Base-by-base conservation (phyloP, 92 coral and sea anemone genomes). In the Heliopora coerulea region DNA sequence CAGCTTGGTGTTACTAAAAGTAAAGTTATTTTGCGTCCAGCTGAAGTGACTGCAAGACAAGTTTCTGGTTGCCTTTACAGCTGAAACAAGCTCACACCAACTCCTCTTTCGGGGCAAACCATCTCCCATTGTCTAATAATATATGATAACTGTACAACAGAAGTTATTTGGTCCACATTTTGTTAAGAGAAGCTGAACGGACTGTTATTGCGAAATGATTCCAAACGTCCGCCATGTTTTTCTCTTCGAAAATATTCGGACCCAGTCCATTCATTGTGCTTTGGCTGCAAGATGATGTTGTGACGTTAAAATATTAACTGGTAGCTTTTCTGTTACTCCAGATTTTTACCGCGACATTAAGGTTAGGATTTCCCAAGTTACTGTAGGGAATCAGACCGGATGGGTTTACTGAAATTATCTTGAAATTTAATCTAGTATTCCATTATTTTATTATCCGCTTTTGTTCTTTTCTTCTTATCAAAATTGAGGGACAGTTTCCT, bases 11-110 rank as follows among this genome's bases (percentile, higher is more conserved):
- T 87, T 87, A 59, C 88, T 85, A 65, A 95, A 95, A 9, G 99
- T 95, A 68, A 95, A 95, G 30, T 89, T 88, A 82, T 90, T 91
- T 13, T 95, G 99, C n/a, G 91, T 85, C 63, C 99, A 78, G 57
- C 85, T 95, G 30, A 87, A 83, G 13, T 87, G 90, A 26, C 83
- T 83, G 34, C 88, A 87, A 58, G 91, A 88, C 6, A 95, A 35
- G 10, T 84, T 78, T 10, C 93, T 83, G 0, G 99, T 85, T 54
- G 83, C 86, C 57, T 88, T 88, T 74, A 95, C 99, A 12, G 99
- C 96, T 27, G 83, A 65, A 59, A 90, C 88, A 19, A 95, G 80
- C 59, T 95, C 96, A 44, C 80, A 85, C 99, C 99, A 95, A 26
- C 75, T 83, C 9, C 82, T 78, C 56, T 82, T 89, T 15, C 62